phyloP scores from a whole-genome alignment of 2,113 vertebrate genomes.

The Toxotes chatareus region DNA sequence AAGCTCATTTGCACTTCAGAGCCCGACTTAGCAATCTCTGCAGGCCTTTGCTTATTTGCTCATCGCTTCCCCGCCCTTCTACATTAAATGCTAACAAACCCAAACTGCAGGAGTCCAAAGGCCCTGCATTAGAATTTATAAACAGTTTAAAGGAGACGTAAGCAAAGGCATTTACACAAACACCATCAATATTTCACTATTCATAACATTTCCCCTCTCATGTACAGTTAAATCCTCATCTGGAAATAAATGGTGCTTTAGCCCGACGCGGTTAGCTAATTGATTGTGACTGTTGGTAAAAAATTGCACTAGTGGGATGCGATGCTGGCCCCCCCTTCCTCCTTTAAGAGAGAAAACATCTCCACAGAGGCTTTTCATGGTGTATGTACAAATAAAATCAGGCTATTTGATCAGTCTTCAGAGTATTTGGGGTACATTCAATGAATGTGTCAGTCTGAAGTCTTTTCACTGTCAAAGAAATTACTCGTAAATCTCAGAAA shows the following conservation, averaged over 20 bases:
- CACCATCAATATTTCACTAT: slow-evolving; percentile 86
- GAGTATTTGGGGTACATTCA: slow-evolving; percentile 22
- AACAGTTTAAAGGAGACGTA: slow-evolving; percentile 80
- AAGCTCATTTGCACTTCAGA: slow-evolving; percentile 87
- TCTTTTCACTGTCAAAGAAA: slow-evolving; percentile 64
- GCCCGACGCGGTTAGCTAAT: slow-evolving; percentile 74
- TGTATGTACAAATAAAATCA: slow-evolving; percentile 72
- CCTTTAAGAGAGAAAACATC: slow-evolving; percentile 57
- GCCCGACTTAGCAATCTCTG: slow-evolving; percentile 74
- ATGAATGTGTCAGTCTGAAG: slow-evolving; percentile 50
- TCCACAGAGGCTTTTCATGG: slow-evolving; percentile 60
- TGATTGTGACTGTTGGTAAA: slow-evolving; percentile 80
- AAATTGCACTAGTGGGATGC: slow-evolving; percentile 58
- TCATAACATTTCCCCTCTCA: slow-evolving; percentile 78
- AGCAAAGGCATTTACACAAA: slow-evolving; percentile 83
- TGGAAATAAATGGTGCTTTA: slow-evolving; percentile 67
- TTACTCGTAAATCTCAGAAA: slow-evolving; percentile 21
- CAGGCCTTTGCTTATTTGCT: slow-evolving; percentile 82
- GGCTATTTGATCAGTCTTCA: slow-evolving; percentile 69
- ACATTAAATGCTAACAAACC: slow-evolving; percentile 81
- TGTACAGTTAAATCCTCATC: slow-evolving; percentile 73
- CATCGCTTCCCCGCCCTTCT: slow-evolving; percentile 70
- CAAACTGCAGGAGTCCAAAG: slow-evolving; percentile 78
- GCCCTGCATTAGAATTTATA: slow-evolving; percentile 82
- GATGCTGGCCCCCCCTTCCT: not conserved